Base-by-base conservation (phyloP, 2,888 invertebrate genomes). In the Mythimna vitellina region DNA sequence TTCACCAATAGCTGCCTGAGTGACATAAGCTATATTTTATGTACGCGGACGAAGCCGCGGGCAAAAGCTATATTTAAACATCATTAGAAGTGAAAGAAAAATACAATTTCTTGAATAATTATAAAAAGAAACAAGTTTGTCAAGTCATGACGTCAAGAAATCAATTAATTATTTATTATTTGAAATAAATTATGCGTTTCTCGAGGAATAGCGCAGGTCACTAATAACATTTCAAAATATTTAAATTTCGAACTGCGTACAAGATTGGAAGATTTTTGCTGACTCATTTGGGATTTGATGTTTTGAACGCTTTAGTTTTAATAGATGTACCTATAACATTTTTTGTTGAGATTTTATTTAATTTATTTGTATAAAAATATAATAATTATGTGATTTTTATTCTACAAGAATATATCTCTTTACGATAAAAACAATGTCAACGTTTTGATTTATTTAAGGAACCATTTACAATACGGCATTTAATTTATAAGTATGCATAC, bases 181-280 rank as follows among this genome's bases (percentile, higher is more conserved):
- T 38, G 32, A 60, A 25, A 57, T 3, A 20, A 77, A 74, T 29
- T 51, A 66, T 66, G 29, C 54, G 9, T 46, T 25, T 67, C 42
- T 63, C n/a, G 63, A 60, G 32, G 49, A 68, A 61, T 54, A 68
- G 54, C 38, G 46, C 35, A 68, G 67, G 73, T 65, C 12, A 63
- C 67, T 65, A 20, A 65, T 61, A 68, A 60, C 67, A 76, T 76
- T 84, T 58, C 58, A 68, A 73, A 86, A 66, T 75, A 84, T 86
- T 84, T 75, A 81, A 76, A 84, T 84, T 84, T 79, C 64, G 63
- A 84, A 84, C 70, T 49, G 65, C 63, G 56, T 66, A 53, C 71
- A 63, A 72, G 70, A 83, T 73, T 84, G 69, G 14, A 65, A 57
- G 2, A 46, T 73, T 85, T 74, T 7, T 73, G 86, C 76, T 70